Evolutionary conservation across 2,797 vertebrate species (phyloP), one percentile per base, ranked within the genome.

Genomic region (Neomorphus geoffroyi): DNA sequence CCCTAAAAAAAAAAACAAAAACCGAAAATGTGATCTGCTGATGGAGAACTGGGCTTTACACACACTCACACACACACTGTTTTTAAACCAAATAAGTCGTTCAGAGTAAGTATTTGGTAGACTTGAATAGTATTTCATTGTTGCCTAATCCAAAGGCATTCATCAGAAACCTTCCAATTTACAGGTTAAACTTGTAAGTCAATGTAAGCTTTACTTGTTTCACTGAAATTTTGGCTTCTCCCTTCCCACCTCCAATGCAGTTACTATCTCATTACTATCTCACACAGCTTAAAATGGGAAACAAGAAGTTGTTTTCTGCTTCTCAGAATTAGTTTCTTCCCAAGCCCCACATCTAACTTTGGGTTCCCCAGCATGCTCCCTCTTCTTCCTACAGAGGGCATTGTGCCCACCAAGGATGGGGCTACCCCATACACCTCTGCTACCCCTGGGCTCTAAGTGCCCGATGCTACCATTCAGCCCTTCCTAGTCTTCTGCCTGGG

Each of bases 401-500:
- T 11, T 62, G 24, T 5, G 2, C 50, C 54, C 17, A n/a, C 19
- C 1, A 1, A 79, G 48, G 30, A 51, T 27, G 22, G n/a, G 21
- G 4, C 27, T 62, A 27, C 17, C 7, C 5, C 33, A n/a, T 3
- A 12, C 22, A 41, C 24, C 17, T 71, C 32, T 0, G 1, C 24
- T 57, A 66, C 17, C 26, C 21, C 56, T 32, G 30, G 26, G 45
- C 13, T 5, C 65, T n/a, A 22, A 48, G 16, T 43, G 28, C 8
- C 41, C 37, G 39, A 26, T 3, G 7, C 30, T 43, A 8, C 32
- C 1, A 0, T 21, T 58, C 67, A 79, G 43, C 22, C 12, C 24
- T 41, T 53, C 27, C 56, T 58, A 28, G 37, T 33, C 6, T 77
- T 46, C 64, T 62, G 21, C 26, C 16, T 51, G 8, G 10, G 16